Evolutionary conservation across 2,113 vertebrate genomes (phyloP).

Genomic region (Oxygymnocypris stewartii): DNA sequence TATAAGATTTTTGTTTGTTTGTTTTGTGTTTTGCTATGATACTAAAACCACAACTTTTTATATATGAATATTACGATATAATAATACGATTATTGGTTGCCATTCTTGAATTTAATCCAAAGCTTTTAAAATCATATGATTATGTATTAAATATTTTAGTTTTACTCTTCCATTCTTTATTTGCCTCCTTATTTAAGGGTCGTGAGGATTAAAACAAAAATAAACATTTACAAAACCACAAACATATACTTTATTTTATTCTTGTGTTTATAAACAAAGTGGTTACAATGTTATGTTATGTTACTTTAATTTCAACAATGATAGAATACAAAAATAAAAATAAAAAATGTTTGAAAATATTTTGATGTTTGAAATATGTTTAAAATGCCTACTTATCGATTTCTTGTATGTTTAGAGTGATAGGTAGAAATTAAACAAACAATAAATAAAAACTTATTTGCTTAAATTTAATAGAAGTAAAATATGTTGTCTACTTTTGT

Average conservation of each 20-base stretch:
- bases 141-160: not conserved
- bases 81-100: not conserved
- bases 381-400: not conserved
- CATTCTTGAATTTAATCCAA: not conserved
- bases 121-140: not conserved
- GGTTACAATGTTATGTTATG: not conserved
- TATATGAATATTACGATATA: conserved; percentile 20
- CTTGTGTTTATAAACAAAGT: not conserved
- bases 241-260: no score
- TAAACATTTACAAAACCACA: not conserved
- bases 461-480: conserved; percentile 63
- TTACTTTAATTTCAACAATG: not conserved
- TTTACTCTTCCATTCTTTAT: not conserved
- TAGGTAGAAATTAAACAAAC: not conserved
- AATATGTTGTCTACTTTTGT: conserved; percentile 56
- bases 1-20: no score
- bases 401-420: not conserved
- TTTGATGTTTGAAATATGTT: no score
- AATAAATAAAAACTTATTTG: conserved; percentile 3
- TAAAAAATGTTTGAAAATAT: no score
- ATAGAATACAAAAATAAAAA: no score
- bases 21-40: no score
- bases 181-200: not conserved
- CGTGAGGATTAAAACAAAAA: not conserved
- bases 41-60: not conserved